These are phyloP conservation scores for Ceryle rudis DNA, from an alignment of 2,797 vertebrate species.

Conservation along the genomic window DNA sequence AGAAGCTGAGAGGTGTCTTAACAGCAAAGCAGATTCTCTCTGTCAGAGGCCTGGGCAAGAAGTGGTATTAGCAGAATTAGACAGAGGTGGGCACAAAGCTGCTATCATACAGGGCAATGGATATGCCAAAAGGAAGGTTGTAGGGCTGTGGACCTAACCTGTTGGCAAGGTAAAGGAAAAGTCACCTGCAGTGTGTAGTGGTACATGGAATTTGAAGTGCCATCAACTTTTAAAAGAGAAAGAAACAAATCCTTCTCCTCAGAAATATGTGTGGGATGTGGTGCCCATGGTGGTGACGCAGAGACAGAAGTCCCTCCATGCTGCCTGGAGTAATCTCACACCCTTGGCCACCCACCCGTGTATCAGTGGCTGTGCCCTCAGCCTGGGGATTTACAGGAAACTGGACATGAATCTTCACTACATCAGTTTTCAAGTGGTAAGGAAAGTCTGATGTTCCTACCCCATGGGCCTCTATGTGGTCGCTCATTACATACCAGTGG, in stretches of 20 bases:
- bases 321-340: background rate
- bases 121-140: background rate
- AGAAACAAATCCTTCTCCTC: background rate
- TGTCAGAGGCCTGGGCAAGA: background rate
- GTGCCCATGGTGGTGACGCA: background rate
- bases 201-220: background rate
- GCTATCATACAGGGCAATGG: background rate
- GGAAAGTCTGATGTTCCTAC: rapidly evolving
- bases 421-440: background rate
- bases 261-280: background rate
- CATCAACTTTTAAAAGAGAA: background rate
- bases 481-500: background rate
- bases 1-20: background rate
- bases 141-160: background rate
- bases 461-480: background rate
- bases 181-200: background rate
- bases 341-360: background rate
- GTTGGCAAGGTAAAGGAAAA: background rate
- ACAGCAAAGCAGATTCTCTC: background rate
- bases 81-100: background rate
- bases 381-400: background rate
- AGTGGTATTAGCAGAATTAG: background rate
- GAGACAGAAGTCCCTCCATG: background rate
- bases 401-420: background rate
- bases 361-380: background rate